Base-by-base conservation (phyloP, 2,888 invertebrate genomes). In the Drosophila rubida region DNA sequence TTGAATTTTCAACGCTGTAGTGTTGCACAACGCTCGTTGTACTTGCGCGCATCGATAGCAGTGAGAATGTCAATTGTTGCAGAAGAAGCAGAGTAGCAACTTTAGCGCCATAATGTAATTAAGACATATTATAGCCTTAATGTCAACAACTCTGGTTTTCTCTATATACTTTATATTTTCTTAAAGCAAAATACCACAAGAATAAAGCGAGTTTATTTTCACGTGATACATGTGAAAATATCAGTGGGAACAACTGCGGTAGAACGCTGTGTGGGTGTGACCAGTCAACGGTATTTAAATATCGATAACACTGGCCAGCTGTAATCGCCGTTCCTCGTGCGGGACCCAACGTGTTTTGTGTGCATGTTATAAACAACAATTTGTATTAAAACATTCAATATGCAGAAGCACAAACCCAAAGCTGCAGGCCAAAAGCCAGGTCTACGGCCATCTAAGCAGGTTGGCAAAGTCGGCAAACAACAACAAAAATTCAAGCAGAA, bases 281-380 rank as follows among this genome's bases (percentile, higher is more conserved):
- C n/a, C n/a, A n/a, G n/a, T n/a, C n/a, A n/a, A n/a, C n/a, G n/a
- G n/a, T n/a, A n/a, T n/a, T n/a, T n/a, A n/a, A n/a, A 32, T 32
- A 32, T 41, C 42, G 60, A 53, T 50, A 45, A 4, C n/a, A 5
- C 6, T 11, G 2, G 6, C 2, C 35, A 14, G 35, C 35, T 37
- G 35, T 37, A 23, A 39, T n/a, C 25, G 55, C 16, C 25, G 37
- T 50, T 22, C 58, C 58, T 46, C 32, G 23, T 53, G 42, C 45
- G 30, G 30, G 22, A 37, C 30, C 32, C 45, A 72, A 75, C 72
- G 72, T 75, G 58, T 39, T 75, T 58, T 35, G 22, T n/a, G 13
- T 19, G 68, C 19, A 2, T 67, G 61, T 32, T 70, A 71, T n/a
- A 67, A 58, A 14, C 35, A 37, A 37, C 30, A 50, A 61, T 30